Base-by-base conservation (phyloP, 2,113 vertebrate genomes). In the Cebidichthys violaceus region DNA sequence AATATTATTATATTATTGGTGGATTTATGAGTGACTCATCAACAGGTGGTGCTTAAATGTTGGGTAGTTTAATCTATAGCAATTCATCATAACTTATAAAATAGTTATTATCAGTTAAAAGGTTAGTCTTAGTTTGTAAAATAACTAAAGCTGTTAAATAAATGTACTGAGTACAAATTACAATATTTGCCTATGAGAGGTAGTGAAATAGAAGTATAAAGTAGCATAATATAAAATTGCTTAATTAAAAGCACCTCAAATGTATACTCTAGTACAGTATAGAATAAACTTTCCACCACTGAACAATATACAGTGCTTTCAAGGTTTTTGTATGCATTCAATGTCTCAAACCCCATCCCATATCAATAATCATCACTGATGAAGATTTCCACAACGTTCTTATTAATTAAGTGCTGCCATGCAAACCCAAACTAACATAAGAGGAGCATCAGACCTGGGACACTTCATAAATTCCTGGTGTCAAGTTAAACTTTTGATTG, bases 391-490 rank as follows among this genome's bases (percentile, higher is more conserved):
- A 52, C 41, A 73, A 59, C 15, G n/a, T 33, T 68, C 5, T 37
- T 17, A 31, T 18, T 31, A 37, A 68, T 59, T 37, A 52, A 75
- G 9, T 33, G 35, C 70, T 72, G 55, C 45, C 74, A 61, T 71
- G 54, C 71, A 86, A 79, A 77, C 18, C n/a, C n/a, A 75, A 74
- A 62, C 57, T 43, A 75, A 65, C 0, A 33, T 2, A 29, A 50
- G 39, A 70, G n/a, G 39, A 67, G 27, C 15, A 79, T 62, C 37
- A 64, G 64, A 62, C 47, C 14, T 0, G 29, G 55, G 60, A 80
- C 68, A 69, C 74, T 41, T 75, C 60, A 77, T 79, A 33, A 72
- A 66, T 43, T 79, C 68, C 81, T 71, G 24, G 71, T 82, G 75
- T 82, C 71, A 75, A 59, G 61, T 86, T 75, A 69, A 81, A 81